A percentile compares a stretch with the other conserved stretches of the same genome.
phyloP scores from a whole-genome alignment of 2,888 invertebrate genomes.

The Baronia brevicornis region DNA sequence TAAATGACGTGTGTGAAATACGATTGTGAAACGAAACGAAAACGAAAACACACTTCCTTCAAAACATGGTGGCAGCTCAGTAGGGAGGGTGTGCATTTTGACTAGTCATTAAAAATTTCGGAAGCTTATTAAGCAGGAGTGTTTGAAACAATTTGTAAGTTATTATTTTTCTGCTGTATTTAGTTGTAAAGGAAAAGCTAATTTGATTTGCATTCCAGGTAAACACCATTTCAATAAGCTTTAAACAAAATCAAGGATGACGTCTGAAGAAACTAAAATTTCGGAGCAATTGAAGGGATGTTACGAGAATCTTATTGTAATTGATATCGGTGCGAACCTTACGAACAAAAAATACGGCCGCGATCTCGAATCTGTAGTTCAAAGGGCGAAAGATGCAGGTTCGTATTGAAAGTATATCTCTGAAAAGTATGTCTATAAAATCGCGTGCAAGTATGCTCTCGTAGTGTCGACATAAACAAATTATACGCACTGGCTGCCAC shows the following conservation, averaged over 20 bases:
- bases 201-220: slow-evolving; percentile 37
- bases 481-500: not conserved
- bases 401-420: slow-evolving; percentile 24
- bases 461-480: slow-evolving; percentile 4
- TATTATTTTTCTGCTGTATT: not conserved
- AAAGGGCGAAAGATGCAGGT: slow-evolving; percentile 95
- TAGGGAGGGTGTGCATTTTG: slow-evolving; percentile 57
- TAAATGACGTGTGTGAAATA: too few species aligned
- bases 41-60: slow-evolving; percentile 25
- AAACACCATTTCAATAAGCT: slow-evolving; percentile 71
- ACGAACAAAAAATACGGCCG: slow-evolving; percentile 95
- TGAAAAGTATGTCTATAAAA: slow-evolving; percentile 8
- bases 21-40: slow-evolving; percentile 15
- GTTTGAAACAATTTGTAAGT: slow-evolving; percentile 73
- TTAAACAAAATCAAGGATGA: slow-evolving; percentile 63
- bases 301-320: slow-evolving; percentile 93
- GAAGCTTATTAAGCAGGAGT: slow-evolving; percentile 71
- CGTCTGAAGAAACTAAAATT: slow-evolving; percentile 70
- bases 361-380: slow-evolving; percentile 93
- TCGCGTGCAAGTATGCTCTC: slow-evolving; percentile 24
- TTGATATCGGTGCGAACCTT: slow-evolving; percentile 94
- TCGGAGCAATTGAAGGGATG: slow-evolving; percentile 82
- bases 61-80: slow-evolving; percentile 72
- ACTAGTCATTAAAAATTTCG: slow-evolving; percentile 56
- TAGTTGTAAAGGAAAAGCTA: not conserved